Evolutionary conservation across 2,888 invertebrate genomes (phyloP), one percentile per base, ranked within the genome.

Genomic region (Brenthis daphne): DNA sequence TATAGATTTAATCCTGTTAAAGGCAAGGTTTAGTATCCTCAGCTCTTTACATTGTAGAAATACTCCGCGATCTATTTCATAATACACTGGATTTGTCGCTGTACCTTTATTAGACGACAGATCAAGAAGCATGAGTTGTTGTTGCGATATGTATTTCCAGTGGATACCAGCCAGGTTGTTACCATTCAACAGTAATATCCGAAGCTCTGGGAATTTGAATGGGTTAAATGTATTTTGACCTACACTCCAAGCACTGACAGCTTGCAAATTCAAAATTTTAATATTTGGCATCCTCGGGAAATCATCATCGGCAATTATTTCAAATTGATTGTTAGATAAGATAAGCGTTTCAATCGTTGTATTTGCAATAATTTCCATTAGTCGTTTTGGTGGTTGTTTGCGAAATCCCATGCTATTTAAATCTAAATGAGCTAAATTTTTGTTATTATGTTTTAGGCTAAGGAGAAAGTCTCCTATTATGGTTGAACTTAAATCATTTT

Each of bases 251-350:
- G 92, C 88, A 1, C 90, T 83, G 2, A 94, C 93, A 77, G 91
- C 91, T 65, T 93, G 87, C 56, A 95, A 83, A 80, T 95, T 94
- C 55, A 95, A 77, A 0, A 90, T 75, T 76, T 92, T 86, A 65
- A 95, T 82, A 70, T 93, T 92, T 0, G 86, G 82, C 94, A 95
- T 94, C 55, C 65, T 68, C 1, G 94, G 94, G 78, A 95, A 95
- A 4, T 85, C 81, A n/a, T 90, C 84, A 12, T 90, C 85, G 13
- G 79, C 77, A 8, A 95, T 87, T 1, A 88, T 79, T 83, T 94
- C 94, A 76, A 95, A 94, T 75, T 94, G 94, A 77, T 95, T 95
- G 63, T 89, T 82, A 0, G 93, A 86, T 54, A 95, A 77, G 65
- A 85, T 86, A 56, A 95, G 80, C 58, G 83, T 82, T 43, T 85